Evolutionary conservation across 2,888 invertebrate species (phyloP), one percentile per base, ranked within the genome.

Genomic region (Cerceris ruficornis): DNA sequence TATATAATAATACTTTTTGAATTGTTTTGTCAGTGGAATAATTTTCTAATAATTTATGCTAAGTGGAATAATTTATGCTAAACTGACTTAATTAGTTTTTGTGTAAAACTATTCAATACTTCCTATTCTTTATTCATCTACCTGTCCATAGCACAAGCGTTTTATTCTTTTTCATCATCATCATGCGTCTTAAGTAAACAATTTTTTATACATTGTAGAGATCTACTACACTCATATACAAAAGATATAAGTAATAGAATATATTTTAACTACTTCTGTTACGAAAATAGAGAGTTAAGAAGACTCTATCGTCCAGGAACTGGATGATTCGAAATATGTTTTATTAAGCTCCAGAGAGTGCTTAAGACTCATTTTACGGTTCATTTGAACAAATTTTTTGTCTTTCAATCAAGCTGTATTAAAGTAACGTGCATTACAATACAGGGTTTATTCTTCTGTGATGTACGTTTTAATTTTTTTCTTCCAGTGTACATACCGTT

Each of bases 91-190:
- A 69, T 67, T 75, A 80, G 52, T 72, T 82, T 77, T 76, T 82
- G 69, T 75, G 69, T 69, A 75, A 73, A 67, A 73, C 60, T 73
- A 50, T 52, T n/a, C 14, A 59, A 61, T 71, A 85, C 81, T 86
- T 84, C 84, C 83, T 66, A 72, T 68, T 84, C 78, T 85, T 77
- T 85, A 82, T 82, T 87, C 83, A 72, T 81, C 84, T 88, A 88
- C 86, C 90, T 89, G 89, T 90, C 90, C 89, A 90, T 89, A 89
- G 90, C 90, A 88, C 87, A 88, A 90, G 89, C 88, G 83, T 82
- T 85, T 81, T 73, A 79, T 83, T 80, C 50, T 81, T 70, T 62
- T 62, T 82, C 55, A 62, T 84, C 55, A 60, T 84, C 69, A 58
- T 60, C 13, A 65, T 50, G 8, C 54, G 14, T 73, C 68, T 52